These are phyloP conservation scores for Lasioglossum calceatum DNA, from an alignment of 2,888 invertebrate species.

Conservation along the genomic window DNA sequence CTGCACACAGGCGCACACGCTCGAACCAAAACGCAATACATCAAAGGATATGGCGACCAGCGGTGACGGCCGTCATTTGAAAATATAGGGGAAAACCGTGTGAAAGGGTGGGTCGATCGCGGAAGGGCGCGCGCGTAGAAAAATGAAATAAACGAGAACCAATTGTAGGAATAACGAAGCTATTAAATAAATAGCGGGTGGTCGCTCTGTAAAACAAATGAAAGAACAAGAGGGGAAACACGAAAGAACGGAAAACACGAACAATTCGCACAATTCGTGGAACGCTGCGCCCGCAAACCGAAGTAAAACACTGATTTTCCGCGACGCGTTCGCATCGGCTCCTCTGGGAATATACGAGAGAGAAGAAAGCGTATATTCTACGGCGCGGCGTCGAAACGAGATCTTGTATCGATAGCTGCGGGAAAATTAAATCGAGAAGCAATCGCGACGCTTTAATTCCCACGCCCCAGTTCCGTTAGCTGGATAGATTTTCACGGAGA, in stretches of 20 bases:
- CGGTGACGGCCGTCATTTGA: background rate
- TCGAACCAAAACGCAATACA: background rate
- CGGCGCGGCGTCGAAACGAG: background rate
- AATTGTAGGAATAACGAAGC: background rate
- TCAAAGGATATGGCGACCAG: background rate
- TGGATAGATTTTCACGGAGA: background rate
- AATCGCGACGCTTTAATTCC: constrained; percentile 3
- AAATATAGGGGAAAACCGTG: background rate
- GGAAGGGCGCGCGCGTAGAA: background rate
- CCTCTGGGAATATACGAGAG: background rate
- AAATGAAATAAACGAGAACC: constrained; percentile 2
- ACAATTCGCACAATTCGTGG: background rate
- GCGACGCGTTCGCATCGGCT: background rate
- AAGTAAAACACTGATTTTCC: background rate
- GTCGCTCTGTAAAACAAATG: background rate
- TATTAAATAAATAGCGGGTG: background rate
- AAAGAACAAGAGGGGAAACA: background rate
- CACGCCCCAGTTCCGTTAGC: constrained; percentile 4
- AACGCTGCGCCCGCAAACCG: background rate
- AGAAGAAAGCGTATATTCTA: background rate
- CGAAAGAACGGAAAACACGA: background rate
- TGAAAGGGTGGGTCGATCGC: background rate
- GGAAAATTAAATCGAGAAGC: constrained; percentile 16
- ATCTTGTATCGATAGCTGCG: constrained; percentile 1
- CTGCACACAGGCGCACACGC: background rate